phyloP scores from a whole-genome alignment of 2,888 invertebrate genomes.

The Acanthococcus lagerstroemiae region DNA sequence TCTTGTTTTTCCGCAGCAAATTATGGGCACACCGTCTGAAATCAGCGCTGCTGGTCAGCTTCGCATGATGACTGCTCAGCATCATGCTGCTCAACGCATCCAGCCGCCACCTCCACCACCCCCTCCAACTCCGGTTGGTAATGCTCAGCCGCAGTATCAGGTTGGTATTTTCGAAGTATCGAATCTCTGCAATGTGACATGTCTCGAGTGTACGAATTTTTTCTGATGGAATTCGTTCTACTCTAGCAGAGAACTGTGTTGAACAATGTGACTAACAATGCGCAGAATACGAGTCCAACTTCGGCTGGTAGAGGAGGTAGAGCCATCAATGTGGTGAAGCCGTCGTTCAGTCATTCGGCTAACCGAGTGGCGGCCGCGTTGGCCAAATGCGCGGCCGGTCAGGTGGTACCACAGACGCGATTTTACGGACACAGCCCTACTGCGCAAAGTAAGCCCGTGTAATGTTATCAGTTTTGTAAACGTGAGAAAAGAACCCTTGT shows the following conservation, averaged over 20 bases:
- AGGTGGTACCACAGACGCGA: conserved; percentile 54
- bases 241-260: conserved; percentile 35
- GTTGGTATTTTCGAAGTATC: conserved; percentile 21
- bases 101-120: conserved; percentile 33
- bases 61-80: conserved; percentile 75
- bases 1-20: conserved; percentile 16
- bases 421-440: conserved; percentile 91
- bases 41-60: conserved; percentile 46
- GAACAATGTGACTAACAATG: conserved; percentile 36
- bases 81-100: conserved; percentile 51
- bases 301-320: conserved; percentile 27
- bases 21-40: conserved; percentile 37
- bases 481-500: too few relatives aligned
- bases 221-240: too few relatives aligned
- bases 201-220: too few relatives aligned
- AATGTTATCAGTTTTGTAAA: too few relatives aligned
- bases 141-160: conserved; percentile 32
- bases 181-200: too few relatives aligned
- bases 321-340: conserved; percentile 19
- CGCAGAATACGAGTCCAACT: conserved; percentile 25
- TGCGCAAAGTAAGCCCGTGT: conserved; percentile 51
- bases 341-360: conserved; percentile 34
- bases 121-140: conserved; percentile 12
- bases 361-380: conserved; percentile 39
- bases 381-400: conserved; percentile 39